phyloP scores from a whole-genome alignment of 1,140 invertebrate species.

The Carposina sasakii region DNA sequence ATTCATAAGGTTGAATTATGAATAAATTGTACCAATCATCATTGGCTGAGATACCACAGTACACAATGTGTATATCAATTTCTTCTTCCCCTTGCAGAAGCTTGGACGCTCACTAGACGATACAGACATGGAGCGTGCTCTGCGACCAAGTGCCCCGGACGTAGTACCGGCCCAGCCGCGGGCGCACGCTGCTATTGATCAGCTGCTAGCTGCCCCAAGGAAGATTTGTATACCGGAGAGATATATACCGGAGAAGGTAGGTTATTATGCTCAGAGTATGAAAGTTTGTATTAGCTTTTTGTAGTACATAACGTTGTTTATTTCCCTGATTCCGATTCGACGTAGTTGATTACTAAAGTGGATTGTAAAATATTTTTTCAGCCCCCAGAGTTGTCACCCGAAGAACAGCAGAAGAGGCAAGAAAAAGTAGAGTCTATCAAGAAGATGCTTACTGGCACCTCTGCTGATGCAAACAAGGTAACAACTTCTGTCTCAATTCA shows the following conservation, averaged over 20 bases:
- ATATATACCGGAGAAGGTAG: conserved; percentile 90
- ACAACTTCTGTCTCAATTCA: too few species aligned
- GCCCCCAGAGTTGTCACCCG: conserved; percentile 84
- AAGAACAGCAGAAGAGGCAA: conserved; percentile 85
- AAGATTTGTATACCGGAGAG: conserved; percentile 94
- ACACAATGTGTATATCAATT: too few species aligned
- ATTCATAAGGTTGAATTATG: too few species aligned
- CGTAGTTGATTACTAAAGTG: too few species aligned
- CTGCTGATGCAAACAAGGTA: conserved; percentile 70
- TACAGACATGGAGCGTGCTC: conserved; percentile 87
- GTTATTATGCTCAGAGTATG: background rate
- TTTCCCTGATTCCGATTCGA: too few species aligned
- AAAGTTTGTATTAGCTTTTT: too few species aligned
- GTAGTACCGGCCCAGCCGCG: conserved; percentile 85
- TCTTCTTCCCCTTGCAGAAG: conserved; percentile 45
- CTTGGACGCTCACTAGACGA: conserved; percentile 83
- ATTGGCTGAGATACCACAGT: too few species aligned
- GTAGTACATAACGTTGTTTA: too few species aligned
- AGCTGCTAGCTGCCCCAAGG: conserved; percentile 86
- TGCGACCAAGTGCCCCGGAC: conserved; percentile 76
- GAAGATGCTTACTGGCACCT: conserved; percentile 86
- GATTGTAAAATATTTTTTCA: conserved; percentile 50
- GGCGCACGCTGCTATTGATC: conserved; percentile 79
- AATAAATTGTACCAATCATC: too few species aligned
- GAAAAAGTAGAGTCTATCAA: conserved; percentile 93